Percentiles rank a stretch among this genome's conserved stretches.
phyloP scores from a whole-genome alignment of 2,797 vertebrate genomes.

The Podarcis siculus region DNA sequence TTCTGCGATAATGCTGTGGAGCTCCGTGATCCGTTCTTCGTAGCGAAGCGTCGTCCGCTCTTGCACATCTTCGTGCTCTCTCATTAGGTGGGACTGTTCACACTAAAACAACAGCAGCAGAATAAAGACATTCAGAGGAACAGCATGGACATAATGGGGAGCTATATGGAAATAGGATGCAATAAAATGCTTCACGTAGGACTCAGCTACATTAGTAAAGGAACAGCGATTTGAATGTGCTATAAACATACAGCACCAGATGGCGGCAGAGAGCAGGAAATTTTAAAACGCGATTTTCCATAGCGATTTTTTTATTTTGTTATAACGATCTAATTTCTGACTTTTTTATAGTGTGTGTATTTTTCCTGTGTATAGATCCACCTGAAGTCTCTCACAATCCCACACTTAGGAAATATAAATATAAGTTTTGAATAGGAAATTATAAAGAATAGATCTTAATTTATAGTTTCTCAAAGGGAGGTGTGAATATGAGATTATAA shows the following conservation, averaged over 20 bases:
- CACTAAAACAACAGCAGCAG: slow-evolving; percentile 72
- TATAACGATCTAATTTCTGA: no score
- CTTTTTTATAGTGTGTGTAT: no score
- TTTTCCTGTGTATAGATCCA: no score
- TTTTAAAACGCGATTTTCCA: no score
- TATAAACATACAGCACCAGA: no score
- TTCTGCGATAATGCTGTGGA: slow-evolving; percentile 88
- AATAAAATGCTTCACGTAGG: not conserved
- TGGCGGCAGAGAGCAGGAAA: no score
- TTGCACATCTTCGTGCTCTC: slow-evolving; percentile 87
- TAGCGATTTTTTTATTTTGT: no score
- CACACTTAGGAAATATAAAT: not conserved
- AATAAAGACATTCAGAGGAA: slow-evolving; percentile 38
- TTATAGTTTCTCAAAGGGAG: not conserved
- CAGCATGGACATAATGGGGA: not conserved
- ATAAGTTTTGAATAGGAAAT: not conserved
- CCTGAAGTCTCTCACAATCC: not conserved
- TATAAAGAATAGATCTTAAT: slow-evolving; percentile 1
- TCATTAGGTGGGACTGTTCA: slow-evolving; percentile 87
- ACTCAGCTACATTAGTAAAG: no score
- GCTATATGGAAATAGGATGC: not conserved
- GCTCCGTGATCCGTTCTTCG: slow-evolving; percentile 87
- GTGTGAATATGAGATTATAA: not conserved
- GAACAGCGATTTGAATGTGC: no score
- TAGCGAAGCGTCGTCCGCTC: slow-evolving; percentile 84